phyloP scores from a whole-genome alignment of 2,797 vertebrate species.

The Epinephelus coioides region DNA sequence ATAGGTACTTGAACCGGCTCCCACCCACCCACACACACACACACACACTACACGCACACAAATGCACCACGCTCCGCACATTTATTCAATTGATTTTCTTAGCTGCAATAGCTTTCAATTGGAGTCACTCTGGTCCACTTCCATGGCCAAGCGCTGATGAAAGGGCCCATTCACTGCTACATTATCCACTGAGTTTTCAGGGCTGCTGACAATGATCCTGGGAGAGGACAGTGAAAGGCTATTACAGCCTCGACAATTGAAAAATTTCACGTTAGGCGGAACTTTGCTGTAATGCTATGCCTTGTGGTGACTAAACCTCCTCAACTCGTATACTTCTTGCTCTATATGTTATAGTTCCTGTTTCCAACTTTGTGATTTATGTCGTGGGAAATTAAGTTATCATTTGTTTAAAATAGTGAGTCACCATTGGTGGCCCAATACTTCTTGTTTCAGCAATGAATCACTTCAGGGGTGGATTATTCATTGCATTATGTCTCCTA shows the following conservation, averaged over 20 bases:
- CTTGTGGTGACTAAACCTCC: slow-evolving; percentile 29
- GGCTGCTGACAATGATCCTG: slow-evolving; percentile 65
- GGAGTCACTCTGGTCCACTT: slow-evolving; percentile 74
- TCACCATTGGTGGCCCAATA: neutral
- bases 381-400: neutral
- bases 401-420: neutral
- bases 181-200: slow-evolving; percentile 72
- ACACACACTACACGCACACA: slow-evolving; percentile 12
- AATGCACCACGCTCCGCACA: slow-evolving; percentile 43
- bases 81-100: slow-evolving; percentile 75
- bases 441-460: slow-evolving; percentile 22
- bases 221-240: slow-evolving; percentile 64
- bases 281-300: slow-evolving; percentile 24
- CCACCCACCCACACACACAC: slow-evolving; percentile 31
- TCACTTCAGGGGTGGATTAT: neutral
- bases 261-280: slow-evolving; percentile 37
- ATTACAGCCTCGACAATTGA: slow-evolving; percentile 43
- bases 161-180: slow-evolving; percentile 70
- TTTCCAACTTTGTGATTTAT: neutral
- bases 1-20: slow-evolving; percentile 42
- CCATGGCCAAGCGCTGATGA: slow-evolving; percentile 70
- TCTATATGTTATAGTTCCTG: neutral
- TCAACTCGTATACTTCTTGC: neutral
- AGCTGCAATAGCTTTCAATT: slow-evolving; percentile 71
- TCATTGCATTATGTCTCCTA: neutral